Evolutionary conservation across 2,113 vertebrate species (phyloP).

Genomic region (Nibea albiflora): DNA sequence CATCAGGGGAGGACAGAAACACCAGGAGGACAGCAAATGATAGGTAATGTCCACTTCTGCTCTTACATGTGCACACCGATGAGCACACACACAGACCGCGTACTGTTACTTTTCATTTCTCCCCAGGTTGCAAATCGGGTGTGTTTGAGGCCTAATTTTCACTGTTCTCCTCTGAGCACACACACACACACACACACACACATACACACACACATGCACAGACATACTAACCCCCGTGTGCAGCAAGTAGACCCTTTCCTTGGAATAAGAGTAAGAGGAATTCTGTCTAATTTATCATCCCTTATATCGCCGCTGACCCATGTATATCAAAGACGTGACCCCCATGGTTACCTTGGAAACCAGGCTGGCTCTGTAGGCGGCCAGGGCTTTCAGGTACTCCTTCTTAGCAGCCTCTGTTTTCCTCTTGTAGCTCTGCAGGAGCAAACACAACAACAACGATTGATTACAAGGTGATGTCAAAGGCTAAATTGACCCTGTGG

Average conservation of each 20-base stretch:
- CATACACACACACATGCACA: constrained; percentile 17
- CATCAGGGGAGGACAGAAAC: constrained; percentile 55
- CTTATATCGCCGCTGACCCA: constrained; percentile 84
- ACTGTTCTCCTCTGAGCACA: constrained; percentile 73
- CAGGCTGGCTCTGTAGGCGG: constrained; percentile 97
- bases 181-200: constrained; percentile 35
- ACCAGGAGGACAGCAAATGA: constrained; percentile 60
- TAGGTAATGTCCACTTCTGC: constrained; percentile 66
- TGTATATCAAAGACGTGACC: constrained; percentile 86
- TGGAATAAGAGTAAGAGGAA: constrained; percentile 74
- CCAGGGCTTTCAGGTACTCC: constrained; percentile 99
- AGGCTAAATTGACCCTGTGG: constrained; percentile 60
- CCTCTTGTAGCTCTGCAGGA: constrained; percentile 97
- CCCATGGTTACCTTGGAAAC: constrained; percentile 96
- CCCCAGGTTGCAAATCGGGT: constrained; percentile 72
- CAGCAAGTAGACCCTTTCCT: constrained; percentile 61
- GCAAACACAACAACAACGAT: constrained; percentile 75
- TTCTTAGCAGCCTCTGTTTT: constrained; percentile 99
- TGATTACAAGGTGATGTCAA: constrained; percentile 73
- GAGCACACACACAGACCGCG: background rate
- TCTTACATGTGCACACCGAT: constrained; percentile 43
- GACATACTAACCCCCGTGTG: constrained; percentile 30
- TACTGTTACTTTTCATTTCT: constrained; percentile 63
- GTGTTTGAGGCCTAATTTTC: constrained; percentile 77
- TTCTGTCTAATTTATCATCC: constrained; percentile 85